These are phyloP conservation scores for Antheraea mylitta DNA, from an alignment of 1,140 invertebrate species.

Conservation along the genomic window DNA sequence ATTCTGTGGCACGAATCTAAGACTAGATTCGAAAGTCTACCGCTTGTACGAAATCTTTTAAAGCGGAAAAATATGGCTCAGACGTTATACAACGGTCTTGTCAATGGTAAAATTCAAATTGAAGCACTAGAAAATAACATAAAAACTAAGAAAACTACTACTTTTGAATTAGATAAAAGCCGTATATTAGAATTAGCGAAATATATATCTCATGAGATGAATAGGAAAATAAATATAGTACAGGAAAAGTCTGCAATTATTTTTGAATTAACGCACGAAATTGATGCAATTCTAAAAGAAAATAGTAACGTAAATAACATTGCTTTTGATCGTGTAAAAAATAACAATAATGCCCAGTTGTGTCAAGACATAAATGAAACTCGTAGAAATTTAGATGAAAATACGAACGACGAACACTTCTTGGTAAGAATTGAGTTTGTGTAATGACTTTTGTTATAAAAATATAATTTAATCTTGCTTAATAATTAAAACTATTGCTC, in stretches of 20 bases:
- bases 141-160: constrained; percentile 31
- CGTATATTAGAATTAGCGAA: constrained; percentile 46
- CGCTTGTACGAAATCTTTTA: constrained; percentile 44
- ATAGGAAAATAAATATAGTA: constrained; percentile 34
- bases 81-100: constrained; percentile 33
- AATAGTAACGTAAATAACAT: not conserved
- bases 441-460: not conserved
- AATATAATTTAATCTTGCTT: constrained; percentile 8
- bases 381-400: not conserved
- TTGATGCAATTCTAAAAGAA: constrained; percentile 5
- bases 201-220: constrained; percentile 40
- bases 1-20: constrained; percentile 50
- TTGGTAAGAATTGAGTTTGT: not conserved
- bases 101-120: constrained; percentile 31
- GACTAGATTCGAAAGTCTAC: constrained; percentile 53
- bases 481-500: constrained; percentile 4
- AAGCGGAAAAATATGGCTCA: constrained; percentile 33
- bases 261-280: constrained; percentile 32
- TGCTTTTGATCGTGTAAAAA: not conserved
- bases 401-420: not conserved
- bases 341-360: not conserved
- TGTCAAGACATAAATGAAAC: not conserved
- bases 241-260: constrained; percentile 31
- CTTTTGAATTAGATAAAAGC: constrained; percentile 33
- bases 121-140: constrained; percentile 30